Evolutionary conservation across 2,888 invertebrate species (phyloP), one percentile per base, ranked within the genome.

Genomic region (Papilio demoleus): DNA sequence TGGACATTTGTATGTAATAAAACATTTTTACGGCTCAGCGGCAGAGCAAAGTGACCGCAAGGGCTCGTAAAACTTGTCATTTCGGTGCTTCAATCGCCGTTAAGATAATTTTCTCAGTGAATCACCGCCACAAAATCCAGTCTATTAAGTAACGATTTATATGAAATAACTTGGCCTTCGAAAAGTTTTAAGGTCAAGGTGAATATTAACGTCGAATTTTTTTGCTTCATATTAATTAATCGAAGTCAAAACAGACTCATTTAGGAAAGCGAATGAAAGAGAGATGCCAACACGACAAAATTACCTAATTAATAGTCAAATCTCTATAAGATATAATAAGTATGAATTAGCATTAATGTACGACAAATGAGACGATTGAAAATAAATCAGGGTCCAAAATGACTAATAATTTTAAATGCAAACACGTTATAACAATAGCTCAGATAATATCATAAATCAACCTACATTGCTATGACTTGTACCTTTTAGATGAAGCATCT

Each of bases 41-140:
- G 53, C 53, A 27, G 31, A 75, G 79, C 79, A 79, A 76, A 75
- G 78, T 78, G 81, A 86, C 83, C 83, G 76, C 82, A 76, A 77
- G 71, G 75, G 60, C 77, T 85, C 82, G 79, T 88, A 83, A 88
- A 87, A 84, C 77, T 77, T 77, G 79, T 84, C 84, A 82, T 78
- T 78, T 77, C 42, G 65, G 58, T 47, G 60, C 17, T 60, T 40
- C 47, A 68, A 64, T 60, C 27, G 60, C 59, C 59, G 59, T 65
- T 60, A 60, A 50, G 70, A 66, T 65, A 70, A 64, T 68, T 71
- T 71, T 73, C 60, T 50, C 71, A 70, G 69, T 70, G 72, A 71
- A 62, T 72, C 71, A 73, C 47, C 24, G 34, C 64, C 64, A 64
- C 58, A 47, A 47, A 59, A 68, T 59, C 24, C 27, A 63, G 45